phyloP scores from a whole-genome alignment of 2,888 invertebrate genomes.

The Carterocephalus palaemon region DNA sequence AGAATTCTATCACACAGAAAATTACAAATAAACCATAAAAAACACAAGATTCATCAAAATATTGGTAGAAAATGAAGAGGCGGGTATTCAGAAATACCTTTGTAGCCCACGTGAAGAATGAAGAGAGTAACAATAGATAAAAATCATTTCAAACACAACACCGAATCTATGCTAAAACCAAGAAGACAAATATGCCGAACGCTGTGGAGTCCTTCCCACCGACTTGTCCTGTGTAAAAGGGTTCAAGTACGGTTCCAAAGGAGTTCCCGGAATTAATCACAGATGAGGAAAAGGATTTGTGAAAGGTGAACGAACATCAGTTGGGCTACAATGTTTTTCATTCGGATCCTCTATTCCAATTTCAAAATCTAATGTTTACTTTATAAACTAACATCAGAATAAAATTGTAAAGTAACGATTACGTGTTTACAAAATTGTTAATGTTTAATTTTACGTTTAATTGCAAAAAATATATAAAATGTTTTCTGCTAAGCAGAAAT shows the following conservation, averaged over 20 bases:
- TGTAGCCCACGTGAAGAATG: slow-evolving; percentile 14
- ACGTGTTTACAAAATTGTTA: too few relatives aligned
- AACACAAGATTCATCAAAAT: slow-evolving; percentile 18
- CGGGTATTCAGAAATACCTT: slow-evolving; percentile 19
- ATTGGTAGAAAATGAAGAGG: slow-evolving; percentile 23
- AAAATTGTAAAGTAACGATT: too few relatives aligned
- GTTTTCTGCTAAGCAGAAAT: neutral
- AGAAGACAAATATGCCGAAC: slow-evolving; percentile 46
- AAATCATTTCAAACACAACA: slow-evolving; percentile 38
- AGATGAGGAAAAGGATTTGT: slow-evolving; percentile 42
- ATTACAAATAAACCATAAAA: slow-evolving; percentile 36
- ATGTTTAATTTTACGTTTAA: too few relatives aligned
- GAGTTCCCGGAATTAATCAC: slow-evolving; percentile 38
- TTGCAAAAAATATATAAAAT: too few relatives aligned
- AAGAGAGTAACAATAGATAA: slow-evolving; percentile 15
- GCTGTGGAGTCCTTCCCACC: slow-evolving; percentile 55
- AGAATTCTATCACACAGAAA: slow-evolving; percentile 42
- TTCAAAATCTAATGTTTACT: too few relatives aligned
- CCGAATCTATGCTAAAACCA: slow-evolving; percentile 49
- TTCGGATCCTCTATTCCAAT: too few relatives aligned
- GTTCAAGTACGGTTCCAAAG: slow-evolving; percentile 62
- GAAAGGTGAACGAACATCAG: too few relatives aligned
- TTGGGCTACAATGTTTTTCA: too few relatives aligned
- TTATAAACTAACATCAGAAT: too few relatives aligned
- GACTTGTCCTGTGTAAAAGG: slow-evolving; percentile 69